These are phyloP conservation scores for Stegodyphus mimosarum DNA, from an alignment of 1,140 invertebrate species.

Conservation along the genomic window DNA sequence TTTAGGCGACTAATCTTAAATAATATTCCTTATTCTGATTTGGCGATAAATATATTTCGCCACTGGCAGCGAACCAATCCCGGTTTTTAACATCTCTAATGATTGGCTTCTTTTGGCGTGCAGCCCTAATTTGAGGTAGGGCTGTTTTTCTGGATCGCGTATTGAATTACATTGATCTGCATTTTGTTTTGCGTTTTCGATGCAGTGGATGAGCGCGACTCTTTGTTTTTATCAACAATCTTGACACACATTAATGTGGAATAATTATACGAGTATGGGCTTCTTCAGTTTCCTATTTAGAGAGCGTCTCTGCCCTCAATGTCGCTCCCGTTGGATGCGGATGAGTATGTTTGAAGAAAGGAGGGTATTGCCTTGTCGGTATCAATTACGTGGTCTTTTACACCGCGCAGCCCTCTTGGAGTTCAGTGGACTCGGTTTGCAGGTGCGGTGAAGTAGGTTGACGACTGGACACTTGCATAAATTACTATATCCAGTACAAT, in stretches of 20 bases:
- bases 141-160: conserved; percentile 31
- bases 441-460: no score
- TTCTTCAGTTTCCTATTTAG: conserved; percentile 21
- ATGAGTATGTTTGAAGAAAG: background rate
- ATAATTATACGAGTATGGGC: conserved; percentile 29
- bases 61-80: background rate
- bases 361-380: conserved; percentile 14
- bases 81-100: background rate
- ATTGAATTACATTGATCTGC: conserved; percentile 38
- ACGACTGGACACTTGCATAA: no score
- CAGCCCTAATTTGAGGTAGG: conserved; percentile 22
- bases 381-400: conserved; percentile 21
- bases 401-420: conserved; percentile 4
- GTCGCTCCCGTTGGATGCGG: background rate
- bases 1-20: no score
- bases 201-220: conserved; percentile 1
- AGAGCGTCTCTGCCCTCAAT: conserved; percentile 14
- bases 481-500: no score
- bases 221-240: conserved; percentile 41
- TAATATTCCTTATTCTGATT: no score
- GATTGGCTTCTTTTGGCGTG: background rate
- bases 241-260: conserved; percentile 53
- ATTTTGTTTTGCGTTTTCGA: background rate
- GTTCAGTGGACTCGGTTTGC: conserved; percentile 28
- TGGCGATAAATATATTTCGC: background rate